These are phyloP conservation scores for Danio kyathit DNA, from an alignment of 2,797 vertebrate genomes.

Conservation along the genomic window DNA sequence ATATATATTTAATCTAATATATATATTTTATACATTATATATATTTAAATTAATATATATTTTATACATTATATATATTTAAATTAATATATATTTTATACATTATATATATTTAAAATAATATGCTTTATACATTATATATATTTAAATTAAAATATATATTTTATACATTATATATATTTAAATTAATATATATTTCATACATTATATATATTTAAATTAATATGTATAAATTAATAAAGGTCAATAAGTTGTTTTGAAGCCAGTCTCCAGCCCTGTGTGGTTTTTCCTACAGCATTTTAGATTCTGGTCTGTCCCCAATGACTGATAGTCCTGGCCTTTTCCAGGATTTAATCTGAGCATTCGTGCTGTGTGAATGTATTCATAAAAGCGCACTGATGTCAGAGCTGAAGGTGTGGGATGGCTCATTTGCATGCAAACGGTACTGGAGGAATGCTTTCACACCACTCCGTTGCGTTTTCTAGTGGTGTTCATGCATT, in stretches of 20 bases:
- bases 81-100: too few species aligned
- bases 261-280: not conserved
- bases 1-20: too few species aligned
- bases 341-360: slow-evolving; percentile 1
- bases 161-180: too few species aligned
- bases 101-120: too few species aligned
- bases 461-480: slow-evolving; percentile 3
- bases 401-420: slow-evolving; percentile 22
- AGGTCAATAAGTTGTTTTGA: too few species aligned
- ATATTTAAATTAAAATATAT: too few species aligned
- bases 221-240: too few species aligned
- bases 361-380: not conserved
- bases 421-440: slow-evolving; percentile 16
- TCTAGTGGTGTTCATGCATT: not conserved
- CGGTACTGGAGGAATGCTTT: not conserved
- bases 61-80: too few species aligned
- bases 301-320: not conserved
- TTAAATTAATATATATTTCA: too few species aligned
- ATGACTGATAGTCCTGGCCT: slow-evolving; percentile 11
- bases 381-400: slow-evolving; percentile 7
- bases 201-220: too few species aligned
- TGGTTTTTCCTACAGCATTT: not conserved
- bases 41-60: too few species aligned
- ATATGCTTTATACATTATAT: not conserved
- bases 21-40: too few species aligned